Conservation (phyloP, 37 sponge, comb jelly and placozoan genomes). For the Axinella damicornis region DNA sequence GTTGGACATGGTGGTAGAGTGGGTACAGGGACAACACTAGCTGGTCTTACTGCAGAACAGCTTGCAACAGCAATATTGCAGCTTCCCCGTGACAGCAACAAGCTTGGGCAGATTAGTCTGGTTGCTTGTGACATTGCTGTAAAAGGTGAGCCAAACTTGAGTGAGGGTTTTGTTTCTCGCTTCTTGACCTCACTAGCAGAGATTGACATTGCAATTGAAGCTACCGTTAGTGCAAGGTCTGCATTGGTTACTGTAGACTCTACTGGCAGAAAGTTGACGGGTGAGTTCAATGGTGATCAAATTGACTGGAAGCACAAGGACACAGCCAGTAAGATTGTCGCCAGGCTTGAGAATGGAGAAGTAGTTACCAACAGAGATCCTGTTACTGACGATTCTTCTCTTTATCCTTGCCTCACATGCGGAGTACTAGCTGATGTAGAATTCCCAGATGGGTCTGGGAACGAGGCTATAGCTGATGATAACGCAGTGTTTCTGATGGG, state of each 20-base stretch:
- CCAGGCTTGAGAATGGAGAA: neutral
- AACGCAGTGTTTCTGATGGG: neutral
- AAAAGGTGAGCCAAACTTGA: too few relatives aligned
- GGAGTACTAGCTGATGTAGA: neutral
- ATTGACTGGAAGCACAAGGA: conserved; percentile 20
- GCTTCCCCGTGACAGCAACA: too few relatives aligned
- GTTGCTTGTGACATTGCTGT: too few relatives aligned
- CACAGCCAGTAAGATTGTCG: neutral
- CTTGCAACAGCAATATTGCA: too few relatives aligned
- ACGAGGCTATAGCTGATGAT: too few relatives aligned
- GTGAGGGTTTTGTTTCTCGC: too few relatives aligned
- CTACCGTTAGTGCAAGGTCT: conserved; percentile 3
- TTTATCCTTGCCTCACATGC: neutral
- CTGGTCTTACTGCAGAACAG: too few relatives aligned
- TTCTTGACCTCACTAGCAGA: too few relatives aligned
- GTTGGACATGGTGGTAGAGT: too few relatives aligned
- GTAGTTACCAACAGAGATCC: neutral
- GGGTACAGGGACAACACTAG: too few relatives aligned
- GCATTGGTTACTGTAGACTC: conserved; percentile 21
- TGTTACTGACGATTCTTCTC: neutral
- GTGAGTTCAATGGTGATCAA: neutral
- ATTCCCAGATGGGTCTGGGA: too few relatives aligned
- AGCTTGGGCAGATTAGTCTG: too few relatives aligned
- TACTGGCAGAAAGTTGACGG: conserved; percentile 11
- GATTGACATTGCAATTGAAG: neutral